Evolutionary conservation across 1,140 invertebrate species (phyloP).

Genomic region (Pogonognathellus flavescens): DNA sequence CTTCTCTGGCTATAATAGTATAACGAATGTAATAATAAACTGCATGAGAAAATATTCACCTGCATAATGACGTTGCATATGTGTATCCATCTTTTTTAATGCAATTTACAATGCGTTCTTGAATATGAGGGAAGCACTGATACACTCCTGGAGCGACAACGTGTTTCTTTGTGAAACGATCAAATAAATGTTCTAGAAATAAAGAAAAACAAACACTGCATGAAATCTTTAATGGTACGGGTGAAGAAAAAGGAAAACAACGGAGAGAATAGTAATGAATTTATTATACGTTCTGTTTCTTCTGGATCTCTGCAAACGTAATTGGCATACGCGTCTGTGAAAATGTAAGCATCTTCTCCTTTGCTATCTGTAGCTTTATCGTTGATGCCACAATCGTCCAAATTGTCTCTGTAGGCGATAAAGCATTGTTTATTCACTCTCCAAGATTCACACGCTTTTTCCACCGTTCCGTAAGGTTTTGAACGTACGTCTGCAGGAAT

Average conservation of each 20-base stretch:
- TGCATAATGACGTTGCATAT: constrained; percentile 26
- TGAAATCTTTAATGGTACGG: constrained; percentile 2
- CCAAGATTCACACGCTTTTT: constrained; percentile 48
- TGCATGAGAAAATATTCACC: not conserved
- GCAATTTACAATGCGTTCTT: constrained; percentile 59
- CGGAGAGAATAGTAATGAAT: no score
- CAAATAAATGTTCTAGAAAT: constrained; percentile 43
- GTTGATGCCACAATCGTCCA: constrained; percentile 49
- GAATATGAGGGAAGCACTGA: constrained; percentile 51
- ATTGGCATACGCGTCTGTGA: constrained; percentile 50
- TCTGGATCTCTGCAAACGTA: constrained; percentile 52
- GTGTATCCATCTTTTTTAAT: constrained; percentile 38
- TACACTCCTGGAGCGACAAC: constrained; percentile 51
- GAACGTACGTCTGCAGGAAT: constrained; percentile 5
- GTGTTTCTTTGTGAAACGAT: constrained; percentile 28
- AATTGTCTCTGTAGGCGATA: constrained; percentile 27
- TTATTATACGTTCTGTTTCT: constrained; percentile 55
- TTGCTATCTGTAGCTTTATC: not conserved
- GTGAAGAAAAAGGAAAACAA: no score
- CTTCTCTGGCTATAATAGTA: no score
- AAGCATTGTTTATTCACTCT: constrained; percentile 25
- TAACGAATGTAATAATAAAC: no score
- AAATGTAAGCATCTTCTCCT: constrained; percentile 34
- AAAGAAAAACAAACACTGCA: constrained; percentile 1
- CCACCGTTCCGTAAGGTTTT: constrained; percentile 37